Evolutionary conservation across 2,113 vertebrate genomes (phyloP).

Genomic region (Python bivittatus): DNA sequence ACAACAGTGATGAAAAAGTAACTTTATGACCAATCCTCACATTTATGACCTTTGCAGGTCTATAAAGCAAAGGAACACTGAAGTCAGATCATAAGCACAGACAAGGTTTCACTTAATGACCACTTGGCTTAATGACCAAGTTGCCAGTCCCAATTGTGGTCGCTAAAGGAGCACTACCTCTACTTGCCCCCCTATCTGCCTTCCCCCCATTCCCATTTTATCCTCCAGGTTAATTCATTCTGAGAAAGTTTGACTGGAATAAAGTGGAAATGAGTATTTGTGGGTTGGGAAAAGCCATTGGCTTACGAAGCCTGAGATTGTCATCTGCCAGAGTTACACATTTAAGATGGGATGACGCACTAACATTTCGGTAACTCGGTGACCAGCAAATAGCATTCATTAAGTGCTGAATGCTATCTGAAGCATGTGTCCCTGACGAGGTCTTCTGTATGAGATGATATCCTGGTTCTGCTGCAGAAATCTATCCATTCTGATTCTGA

Average conservation of each 20-base stretch:
- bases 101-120: background rate
- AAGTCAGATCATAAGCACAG: background rate
- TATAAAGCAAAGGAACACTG: background rate
- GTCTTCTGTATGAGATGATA: background rate
- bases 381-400: background rate
- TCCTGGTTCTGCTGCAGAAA: background rate
- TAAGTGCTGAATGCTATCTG: background rate
- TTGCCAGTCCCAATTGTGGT: background rate
- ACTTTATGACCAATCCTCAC: background rate
- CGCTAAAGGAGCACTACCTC: background rate
- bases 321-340: background rate
- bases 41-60: background rate
- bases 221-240: background rate
- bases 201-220: background rate
- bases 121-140: background rate
- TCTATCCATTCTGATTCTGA: background rate
- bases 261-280: background rate
- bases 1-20: background rate
- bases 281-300: background rate
- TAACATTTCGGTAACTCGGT: background rate
- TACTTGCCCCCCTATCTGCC: background rate
- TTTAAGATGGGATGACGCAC: background rate
- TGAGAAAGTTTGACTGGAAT: background rate
- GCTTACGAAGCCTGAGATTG: background rate
- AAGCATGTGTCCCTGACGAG: background rate